Base-by-base conservation (phyloP, 2,797 vertebrate genomes). In the Eidolon dupreanum region DNA sequence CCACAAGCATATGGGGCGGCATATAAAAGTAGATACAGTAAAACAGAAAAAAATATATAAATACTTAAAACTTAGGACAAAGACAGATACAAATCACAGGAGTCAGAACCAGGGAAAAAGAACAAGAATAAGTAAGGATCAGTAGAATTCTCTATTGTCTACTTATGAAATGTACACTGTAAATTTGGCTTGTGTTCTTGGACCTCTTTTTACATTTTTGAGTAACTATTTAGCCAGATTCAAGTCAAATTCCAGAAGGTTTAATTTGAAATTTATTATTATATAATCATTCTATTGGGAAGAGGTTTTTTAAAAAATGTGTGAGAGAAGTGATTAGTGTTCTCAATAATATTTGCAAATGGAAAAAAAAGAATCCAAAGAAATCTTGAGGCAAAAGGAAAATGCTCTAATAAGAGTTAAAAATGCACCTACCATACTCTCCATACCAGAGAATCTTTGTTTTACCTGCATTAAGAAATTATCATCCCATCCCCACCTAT, bases 391-490 rank as follows among this genome's bases (percentile, higher is more conserved):
- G 31, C 53, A 82, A 93, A 74, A 12, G 65, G 6, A 55, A 63
- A 78, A 87, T 13, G 59, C 83, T 70, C 43, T 22, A 26, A 26
- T 13, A 33, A 79, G 15, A 83, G 63, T 31, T 85, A 38, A 84
- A 88, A 88, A 94, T 0, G 1, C 0, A 22, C 49, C 43, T 36
- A 83, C 12, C 24, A 51, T 0, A 13, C 33, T 51, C 8, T 84
- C 19, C 9, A 36, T 31, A 13, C 12, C 38, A 61, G 11, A 28
- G 33, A 38, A 75, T 8, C 41, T 78, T 46, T 73, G 7, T 77
- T 88, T 85, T 51, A 70, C 33, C 57, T 71, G 71, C 31, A 74
- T 84, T 65, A n/a, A 33, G 75, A 87, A 93, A 88, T 43, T 73
- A 91, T 65, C 61, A 63, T 63, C 77, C 66, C 38, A 63, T 26